phyloP scores from a whole-genome alignment of 2,113 vertebrate species.

The Notothenia coriiceps region DNA sequence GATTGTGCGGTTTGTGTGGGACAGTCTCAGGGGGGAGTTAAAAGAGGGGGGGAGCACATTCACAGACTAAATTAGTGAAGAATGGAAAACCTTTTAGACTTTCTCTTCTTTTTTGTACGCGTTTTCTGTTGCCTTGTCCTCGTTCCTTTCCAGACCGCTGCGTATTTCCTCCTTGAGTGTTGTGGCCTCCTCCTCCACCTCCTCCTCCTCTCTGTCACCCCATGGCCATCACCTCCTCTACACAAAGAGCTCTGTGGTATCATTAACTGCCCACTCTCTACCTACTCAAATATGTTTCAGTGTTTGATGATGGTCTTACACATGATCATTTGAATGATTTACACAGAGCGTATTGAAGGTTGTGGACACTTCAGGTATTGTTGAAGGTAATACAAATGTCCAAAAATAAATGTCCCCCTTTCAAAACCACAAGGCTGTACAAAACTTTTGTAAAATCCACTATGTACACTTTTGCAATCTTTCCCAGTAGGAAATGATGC shows the following conservation, averaged over 20 bases:
- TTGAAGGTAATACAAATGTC: slow-evolving; percentile 48
- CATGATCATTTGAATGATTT: slow-evolving; percentile 46
- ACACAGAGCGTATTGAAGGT: slow-evolving; percentile 37
- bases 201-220: slow-evolving; percentile 37
- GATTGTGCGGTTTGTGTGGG: slow-evolving; percentile 72
- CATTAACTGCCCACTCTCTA: slow-evolving; percentile 61
- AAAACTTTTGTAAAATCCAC: slow-evolving; percentile 24
- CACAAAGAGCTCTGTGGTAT: slow-evolving; percentile 61
- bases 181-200: slow-evolving; percentile 43
- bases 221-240: slow-evolving; percentile 48
- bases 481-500: not conserved
- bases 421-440: slow-evolving; percentile 49
- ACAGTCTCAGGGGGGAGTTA: slow-evolving; percentile 66
- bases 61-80: slow-evolving; percentile 64
- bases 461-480: slow-evolving; percentile 1
- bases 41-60: slow-evolving; percentile 51
- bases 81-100: slow-evolving; percentile 74
- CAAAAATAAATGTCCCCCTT: slow-evolving; percentile 50
- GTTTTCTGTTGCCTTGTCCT: slow-evolving; percentile 62
- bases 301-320: slow-evolving; percentile 42
- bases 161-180: slow-evolving; percentile 42
- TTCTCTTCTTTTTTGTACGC: slow-evolving; percentile 49
- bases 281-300: slow-evolving; percentile 49
- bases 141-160: slow-evolving; percentile 57
- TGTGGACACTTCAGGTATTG: slow-evolving; percentile 48